Evolutionary conservation across 2,888 invertebrate species (phyloP).

Genomic region (Acanthosoma haemorrhoidale): DNA sequence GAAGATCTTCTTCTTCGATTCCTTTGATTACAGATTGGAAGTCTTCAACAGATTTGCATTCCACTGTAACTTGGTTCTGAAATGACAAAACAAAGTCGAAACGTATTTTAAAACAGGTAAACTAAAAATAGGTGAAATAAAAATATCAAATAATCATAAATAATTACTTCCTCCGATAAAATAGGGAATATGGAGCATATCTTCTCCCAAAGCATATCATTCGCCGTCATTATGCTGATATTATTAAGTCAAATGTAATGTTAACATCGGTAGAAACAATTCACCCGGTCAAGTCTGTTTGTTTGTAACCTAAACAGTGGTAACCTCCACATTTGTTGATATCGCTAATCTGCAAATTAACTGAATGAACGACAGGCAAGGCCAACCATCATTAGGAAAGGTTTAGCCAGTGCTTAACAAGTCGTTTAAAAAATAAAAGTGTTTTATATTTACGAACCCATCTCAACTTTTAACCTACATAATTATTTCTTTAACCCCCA

Average conservation of each 20-base stretch:
- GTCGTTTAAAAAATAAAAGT: too few species aligned
- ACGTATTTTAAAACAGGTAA: neutral
- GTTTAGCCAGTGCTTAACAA: too few species aligned
- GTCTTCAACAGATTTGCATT: neutral
- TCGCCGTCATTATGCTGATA: neutral
- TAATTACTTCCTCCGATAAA: neutral
- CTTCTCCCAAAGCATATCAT: neutral
- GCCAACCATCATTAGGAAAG: too few species aligned
- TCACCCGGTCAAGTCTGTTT: neutral
- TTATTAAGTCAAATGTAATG: neutral
- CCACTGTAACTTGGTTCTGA: neutral
- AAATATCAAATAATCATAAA: neutral
- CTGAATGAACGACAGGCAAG: too few species aligned
- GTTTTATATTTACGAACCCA: too few species aligned
- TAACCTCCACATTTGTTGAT: neutral
- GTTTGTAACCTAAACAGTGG: neutral
- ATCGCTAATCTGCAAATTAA: too few species aligned
- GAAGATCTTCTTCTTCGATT: slow-evolving; percentile 45
- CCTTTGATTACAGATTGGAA: slow-evolving; percentile 3
- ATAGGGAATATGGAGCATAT: slow-evolving; percentile 8
- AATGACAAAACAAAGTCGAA: neutral
- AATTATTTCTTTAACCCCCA: too few species aligned
- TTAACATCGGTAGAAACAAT: neutral
- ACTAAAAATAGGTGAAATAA: neutral
- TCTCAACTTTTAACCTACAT: too few species aligned